phyloP scores from a whole-genome alignment of 2,888 invertebrate genomes.

The Stictocephala bisonia region DNA sequence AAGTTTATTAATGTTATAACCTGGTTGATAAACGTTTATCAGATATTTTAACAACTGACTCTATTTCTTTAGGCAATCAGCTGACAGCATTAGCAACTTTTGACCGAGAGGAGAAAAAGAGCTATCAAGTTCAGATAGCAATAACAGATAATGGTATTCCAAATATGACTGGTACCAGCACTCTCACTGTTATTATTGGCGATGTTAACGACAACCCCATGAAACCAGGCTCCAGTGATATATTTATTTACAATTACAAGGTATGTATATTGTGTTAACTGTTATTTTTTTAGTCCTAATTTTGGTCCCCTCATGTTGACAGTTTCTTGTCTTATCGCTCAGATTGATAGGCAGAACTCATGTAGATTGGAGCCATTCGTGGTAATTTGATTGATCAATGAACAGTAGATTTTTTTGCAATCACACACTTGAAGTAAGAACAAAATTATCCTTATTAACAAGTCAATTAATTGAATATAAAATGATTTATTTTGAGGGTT shows the following conservation, averaged over 20 bases:
- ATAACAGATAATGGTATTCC: conserved; percentile 89
- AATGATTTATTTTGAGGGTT: too few species aligned
- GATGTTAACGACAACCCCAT: conserved; percentile 95
- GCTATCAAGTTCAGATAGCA: conserved; percentile 87
- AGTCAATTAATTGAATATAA: too few species aligned
- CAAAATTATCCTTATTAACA: too few species aligned
- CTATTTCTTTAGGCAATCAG: conserved; percentile 67
- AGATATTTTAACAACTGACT: conserved; percentile 2
- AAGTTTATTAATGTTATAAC: too few species aligned
- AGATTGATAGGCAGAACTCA: too few species aligned
- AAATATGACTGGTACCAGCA: conserved; percentile 80
- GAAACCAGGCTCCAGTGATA: conserved; percentile 86
- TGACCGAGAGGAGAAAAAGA: conserved; percentile 89
- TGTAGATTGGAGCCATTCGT: too few species aligned
- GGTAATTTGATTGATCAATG: conserved; percentile 16
- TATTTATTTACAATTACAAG: conserved; percentile 95
- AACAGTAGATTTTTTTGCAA: too few species aligned
- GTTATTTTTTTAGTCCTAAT: too few species aligned
- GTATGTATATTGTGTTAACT: conserved; percentile 66
- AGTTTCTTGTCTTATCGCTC: too few species aligned
- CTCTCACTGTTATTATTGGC: conserved; percentile 89
- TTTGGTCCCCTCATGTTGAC: too few species aligned
- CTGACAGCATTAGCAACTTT: conserved; percentile 81
- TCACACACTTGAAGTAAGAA: too few species aligned
- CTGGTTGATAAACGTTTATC: neutral